Evolutionary conservation across 2,113 vertebrate genomes (phyloP).

Genomic region (Philantomba maxwellii): DNA sequence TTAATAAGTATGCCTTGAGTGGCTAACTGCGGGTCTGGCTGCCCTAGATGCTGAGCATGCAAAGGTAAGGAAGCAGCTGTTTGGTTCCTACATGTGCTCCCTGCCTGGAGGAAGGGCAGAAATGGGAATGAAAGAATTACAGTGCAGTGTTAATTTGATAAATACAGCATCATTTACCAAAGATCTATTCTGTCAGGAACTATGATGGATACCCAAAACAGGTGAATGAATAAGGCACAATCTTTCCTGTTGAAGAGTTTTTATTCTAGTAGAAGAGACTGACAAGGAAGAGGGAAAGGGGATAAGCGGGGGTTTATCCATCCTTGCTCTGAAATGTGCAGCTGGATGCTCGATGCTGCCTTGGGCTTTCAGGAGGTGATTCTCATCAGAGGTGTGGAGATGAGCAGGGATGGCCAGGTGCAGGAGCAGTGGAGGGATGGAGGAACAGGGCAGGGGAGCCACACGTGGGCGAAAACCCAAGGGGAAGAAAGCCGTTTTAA

Average conservation of each 20-base stretch:
- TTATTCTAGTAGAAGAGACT: background rate
- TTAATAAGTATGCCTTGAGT: background rate
- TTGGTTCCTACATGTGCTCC: background rate
- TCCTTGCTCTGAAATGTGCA: no score
- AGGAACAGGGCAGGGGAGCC: no score
- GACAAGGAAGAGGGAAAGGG: background rate
- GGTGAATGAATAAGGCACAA: background rate
- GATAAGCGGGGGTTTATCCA: background rate
- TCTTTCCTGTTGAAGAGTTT: background rate
- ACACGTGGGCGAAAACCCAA: background rate
- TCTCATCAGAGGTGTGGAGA: accelerated
- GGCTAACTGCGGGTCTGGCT: background rate
- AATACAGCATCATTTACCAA: background rate
- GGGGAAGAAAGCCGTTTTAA: background rate
- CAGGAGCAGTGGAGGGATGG: accelerated
- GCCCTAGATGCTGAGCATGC: background rate
- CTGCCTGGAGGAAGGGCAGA: background rate
- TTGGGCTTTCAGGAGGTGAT: background rate
- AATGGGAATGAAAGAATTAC: background rate
- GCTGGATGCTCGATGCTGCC: background rate
- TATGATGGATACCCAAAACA: background rate
- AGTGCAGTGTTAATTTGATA: background rate
- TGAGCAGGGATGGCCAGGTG: background rate
- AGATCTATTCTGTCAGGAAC: background rate
- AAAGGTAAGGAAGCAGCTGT: background rate